Conservation (phyloP, 2,888 invertebrate species). For the Trichopoda pennipes region DNA sequence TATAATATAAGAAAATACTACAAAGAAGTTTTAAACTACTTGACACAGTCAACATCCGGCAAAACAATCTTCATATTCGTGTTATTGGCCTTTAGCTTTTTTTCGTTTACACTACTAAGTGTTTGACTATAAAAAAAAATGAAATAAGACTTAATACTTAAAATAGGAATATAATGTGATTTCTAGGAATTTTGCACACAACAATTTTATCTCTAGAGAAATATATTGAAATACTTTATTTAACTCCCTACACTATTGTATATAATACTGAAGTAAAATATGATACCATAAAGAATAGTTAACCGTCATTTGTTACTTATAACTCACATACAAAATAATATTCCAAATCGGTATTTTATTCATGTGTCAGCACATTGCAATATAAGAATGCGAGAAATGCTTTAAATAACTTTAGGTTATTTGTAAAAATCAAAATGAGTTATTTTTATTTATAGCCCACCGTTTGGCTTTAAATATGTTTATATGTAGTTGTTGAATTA, state of each 20-base stretch:
- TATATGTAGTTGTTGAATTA: not conserved
- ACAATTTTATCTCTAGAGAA: constrained; percentile 49
- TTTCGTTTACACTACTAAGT: not conserved
- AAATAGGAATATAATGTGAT: constrained; percentile 27
- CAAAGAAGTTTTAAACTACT: not conserved
- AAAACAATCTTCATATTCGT: constrained; percentile 40
- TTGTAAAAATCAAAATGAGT: too few species aligned
- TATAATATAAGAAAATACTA: constrained; percentile 12
- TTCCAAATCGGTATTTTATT: constrained; percentile 33
- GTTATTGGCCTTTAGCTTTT: constrained; percentile 3
- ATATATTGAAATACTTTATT: constrained; percentile 39
- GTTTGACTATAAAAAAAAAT: not conserved
- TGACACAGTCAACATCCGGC: constrained; percentile 61
- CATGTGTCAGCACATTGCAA: constrained; percentile 28
- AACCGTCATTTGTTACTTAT: constrained; percentile 60
- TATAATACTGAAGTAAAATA: not conserved
- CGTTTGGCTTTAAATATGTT: constrained; percentile 16
- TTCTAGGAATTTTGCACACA: constrained; percentile 49
- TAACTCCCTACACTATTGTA: constrained; percentile 16
- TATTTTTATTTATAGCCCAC: not conserved
- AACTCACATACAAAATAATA: constrained; percentile 55
- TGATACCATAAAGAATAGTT: constrained; percentile 4
- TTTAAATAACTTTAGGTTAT: too few species aligned
- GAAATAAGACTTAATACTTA: not conserved
- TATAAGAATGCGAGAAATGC: not conserved